A percentile compares a stretch with the other conserved stretches of the same genome.
Conservation (phyloP, 2,888 invertebrate species). For the Oligia latruncula region DNA sequence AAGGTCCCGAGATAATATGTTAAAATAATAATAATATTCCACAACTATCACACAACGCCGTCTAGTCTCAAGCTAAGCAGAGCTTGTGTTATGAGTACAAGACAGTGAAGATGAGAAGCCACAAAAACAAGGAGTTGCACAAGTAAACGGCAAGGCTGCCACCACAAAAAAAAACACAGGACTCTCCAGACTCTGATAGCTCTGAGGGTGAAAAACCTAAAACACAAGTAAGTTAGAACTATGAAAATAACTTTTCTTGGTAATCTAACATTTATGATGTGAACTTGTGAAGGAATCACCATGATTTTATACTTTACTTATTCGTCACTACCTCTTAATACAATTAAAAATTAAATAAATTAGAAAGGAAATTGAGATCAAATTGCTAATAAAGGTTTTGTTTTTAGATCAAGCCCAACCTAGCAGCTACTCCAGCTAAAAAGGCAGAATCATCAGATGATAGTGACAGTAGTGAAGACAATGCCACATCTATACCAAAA, state of each 20-base stretch:
- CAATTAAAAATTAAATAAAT: background rate
- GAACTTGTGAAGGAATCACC: constrained; percentile 69
- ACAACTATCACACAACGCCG: too few relatives aligned
- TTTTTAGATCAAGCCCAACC: constrained; percentile 59
- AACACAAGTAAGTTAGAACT: constrained; percentile 66
- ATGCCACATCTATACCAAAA: constrained; percentile 69
- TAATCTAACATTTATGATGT: constrained; percentile 73
- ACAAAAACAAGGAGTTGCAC: constrained; percentile 72
- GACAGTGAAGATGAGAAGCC: constrained; percentile 75
- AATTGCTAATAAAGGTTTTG: background rate
- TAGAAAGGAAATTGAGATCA: background rate
- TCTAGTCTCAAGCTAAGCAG: too few relatives aligned
- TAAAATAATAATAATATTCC: too few relatives aligned
- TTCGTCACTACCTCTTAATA: constrained; percentile 87
- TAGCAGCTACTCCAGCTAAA: constrained; percentile 52
- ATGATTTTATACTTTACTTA: constrained; percentile 72
- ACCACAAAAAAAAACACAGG: constrained; percentile 76
- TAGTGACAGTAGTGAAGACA: constrained; percentile 69
- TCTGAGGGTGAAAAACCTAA: constrained; percentile 82
- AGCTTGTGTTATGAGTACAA: too few relatives aligned
- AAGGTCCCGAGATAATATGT: too few relatives aligned
- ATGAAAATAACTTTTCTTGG: background rate
- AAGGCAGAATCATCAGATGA: constrained; percentile 76
- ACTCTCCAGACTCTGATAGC: constrained; percentile 84
- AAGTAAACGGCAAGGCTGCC: constrained; percentile 79